Evolutionary conservation across 2,888 invertebrate species (phyloP).

Genomic region (Andricus curvator): DNA sequence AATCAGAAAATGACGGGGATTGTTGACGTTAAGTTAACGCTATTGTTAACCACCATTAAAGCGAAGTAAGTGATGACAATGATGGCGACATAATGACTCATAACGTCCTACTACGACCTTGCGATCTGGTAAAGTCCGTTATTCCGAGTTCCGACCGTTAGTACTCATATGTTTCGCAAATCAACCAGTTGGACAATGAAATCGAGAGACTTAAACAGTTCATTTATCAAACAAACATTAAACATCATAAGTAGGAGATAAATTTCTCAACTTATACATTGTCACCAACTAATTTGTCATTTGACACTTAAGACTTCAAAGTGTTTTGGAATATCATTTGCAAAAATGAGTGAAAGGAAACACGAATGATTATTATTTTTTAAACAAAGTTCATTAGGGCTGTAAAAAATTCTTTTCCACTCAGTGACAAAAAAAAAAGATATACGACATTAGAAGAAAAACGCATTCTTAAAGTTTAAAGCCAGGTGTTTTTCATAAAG

Average conservation of each 20-base stretch:
- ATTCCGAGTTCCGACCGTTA: not conserved
- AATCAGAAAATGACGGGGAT: not conserved
- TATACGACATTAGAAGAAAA: not conserved
- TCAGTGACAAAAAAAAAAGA: no score
- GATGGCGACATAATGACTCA: not conserved
- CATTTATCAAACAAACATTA: no score
- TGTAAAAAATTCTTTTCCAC: not conserved
- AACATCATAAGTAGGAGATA: no score
- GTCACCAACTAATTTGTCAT: no score
- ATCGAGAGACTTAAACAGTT: not conserved
- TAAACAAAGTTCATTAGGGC: not conserved
- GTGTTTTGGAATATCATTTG: no score
- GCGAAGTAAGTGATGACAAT: not conserved
- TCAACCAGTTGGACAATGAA: not conserved
- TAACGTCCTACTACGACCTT: not conserved
- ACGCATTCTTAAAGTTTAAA: not conserved
- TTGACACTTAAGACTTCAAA: no score
- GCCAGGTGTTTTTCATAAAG: not conserved
- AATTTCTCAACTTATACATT: no score
- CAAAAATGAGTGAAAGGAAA: conserved; percentile 3
- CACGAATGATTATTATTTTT: conserved; percentile 13
- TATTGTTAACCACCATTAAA: not conserved
- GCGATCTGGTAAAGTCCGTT: not conserved
- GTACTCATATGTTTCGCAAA: not conserved
- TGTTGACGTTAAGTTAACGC: not conserved